Evolutionary conservation across 2,797 vertebrate species (phyloP), one percentile per base, ranked within the genome.

Genomic region (Eutrigla gurnardus): DNA sequence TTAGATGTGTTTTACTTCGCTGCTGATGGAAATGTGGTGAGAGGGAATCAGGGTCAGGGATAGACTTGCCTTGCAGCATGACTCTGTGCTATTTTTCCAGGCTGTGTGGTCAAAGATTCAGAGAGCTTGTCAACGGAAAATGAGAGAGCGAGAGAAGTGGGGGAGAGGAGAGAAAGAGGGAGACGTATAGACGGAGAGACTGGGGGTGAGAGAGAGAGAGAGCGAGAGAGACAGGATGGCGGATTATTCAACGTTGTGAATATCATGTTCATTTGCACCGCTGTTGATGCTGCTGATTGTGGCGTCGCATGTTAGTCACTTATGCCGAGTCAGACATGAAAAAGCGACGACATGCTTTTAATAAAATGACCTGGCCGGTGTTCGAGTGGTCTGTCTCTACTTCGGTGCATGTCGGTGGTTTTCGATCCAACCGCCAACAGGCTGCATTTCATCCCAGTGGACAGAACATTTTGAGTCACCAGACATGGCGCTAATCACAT

Each of bases 1-100:
- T 94, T 94, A 94, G 94, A 94, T 92, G 93, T 93, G 93, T 94
- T 94, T 91, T 93, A 94, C 90, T 92, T 90, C 83, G 86, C 90
- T 91, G 92, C 93, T 95, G 94, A 95, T 95, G 94, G 94, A 95
- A 96, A 95, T 95, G 94, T 94, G 94, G 94, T 94, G 84, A 94
- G 90, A 92, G 93, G 90, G 93, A 95, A 95, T 94, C 92, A 94
- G 92, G 94, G 94, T 95, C 94, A 95, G 93, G 92, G 93, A 94
- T 93, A 94, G 91, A 92, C 93, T 94, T 92, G 93, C 93, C 89
- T 92, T 91, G 91, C 93, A 93, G 93, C 88, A 92, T 94, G 94
- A 95, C 93, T 94, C 88, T 67, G 89, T 93, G 92, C 91, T 92
- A 92, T 93, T 93, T 93, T 93, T 93, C 93, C 94, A 95, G 93